Conservation (phyloP, 1,140 invertebrate species). For the Achroia grisella region DNA sequence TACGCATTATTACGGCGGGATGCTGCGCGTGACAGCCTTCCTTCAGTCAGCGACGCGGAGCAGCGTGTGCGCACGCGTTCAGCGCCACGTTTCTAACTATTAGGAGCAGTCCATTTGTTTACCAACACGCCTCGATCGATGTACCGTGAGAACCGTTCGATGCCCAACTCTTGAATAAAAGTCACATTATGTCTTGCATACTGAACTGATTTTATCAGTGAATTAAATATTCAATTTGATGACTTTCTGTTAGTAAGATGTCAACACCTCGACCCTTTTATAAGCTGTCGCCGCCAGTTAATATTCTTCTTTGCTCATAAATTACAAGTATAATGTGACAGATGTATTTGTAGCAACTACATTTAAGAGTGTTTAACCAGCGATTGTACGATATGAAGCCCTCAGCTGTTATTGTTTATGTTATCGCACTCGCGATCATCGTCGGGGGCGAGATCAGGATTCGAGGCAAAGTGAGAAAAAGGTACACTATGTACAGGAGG, state of each 20-base stretch:
- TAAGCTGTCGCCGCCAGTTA: conserved; percentile 45
- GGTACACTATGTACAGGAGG: conserved; percentile 45
- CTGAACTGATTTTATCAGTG: conserved; percentile 22
- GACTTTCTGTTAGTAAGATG: conserved; percentile 60
- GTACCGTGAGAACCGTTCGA: conserved; percentile 20
- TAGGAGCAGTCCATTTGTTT: conserved; percentile 39
- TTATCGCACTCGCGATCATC: conserved; percentile 50
- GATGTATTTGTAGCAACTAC: conserved; percentile 47
- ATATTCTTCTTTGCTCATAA: conserved; percentile 48
- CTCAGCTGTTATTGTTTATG: conserved; percentile 55
- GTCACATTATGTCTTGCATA: conserved; percentile 14
- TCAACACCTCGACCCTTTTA: conserved; percentile 50
- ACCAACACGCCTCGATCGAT: conserved; percentile 34
- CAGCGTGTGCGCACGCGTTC: conserved; percentile 61
- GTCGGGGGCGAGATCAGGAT: conserved; percentile 54
- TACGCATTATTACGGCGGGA: conserved; percentile 38
- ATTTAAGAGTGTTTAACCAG: conserved; percentile 45
- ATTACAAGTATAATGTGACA: conserved; percentile 67
- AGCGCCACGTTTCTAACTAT: conserved; percentile 13
- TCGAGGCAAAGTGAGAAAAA: conserved; percentile 62
- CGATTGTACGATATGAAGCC: conserved; percentile 51
- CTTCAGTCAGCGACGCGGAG: conserved; percentile 55
- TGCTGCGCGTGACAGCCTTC: conserved; percentile 52
- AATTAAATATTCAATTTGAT: conserved; percentile 49
- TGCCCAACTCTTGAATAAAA: conserved; percentile 23